Evolutionary conservation across 2,113 vertebrate genomes (phyloP).

Genomic region (Apodemus sylvaticus): DNA sequence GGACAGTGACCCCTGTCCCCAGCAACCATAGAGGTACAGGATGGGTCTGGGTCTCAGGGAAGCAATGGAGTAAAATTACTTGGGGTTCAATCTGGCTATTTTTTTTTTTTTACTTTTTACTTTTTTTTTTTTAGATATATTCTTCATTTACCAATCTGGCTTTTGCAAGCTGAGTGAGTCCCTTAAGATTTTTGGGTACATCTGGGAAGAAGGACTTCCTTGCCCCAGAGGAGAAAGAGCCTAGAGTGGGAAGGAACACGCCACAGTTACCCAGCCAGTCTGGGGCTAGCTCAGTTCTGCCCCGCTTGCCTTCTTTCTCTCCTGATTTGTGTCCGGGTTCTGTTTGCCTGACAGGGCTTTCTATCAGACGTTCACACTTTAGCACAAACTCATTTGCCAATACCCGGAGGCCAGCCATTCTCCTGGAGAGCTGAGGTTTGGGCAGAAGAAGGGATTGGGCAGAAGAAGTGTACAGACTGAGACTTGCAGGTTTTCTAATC

Average conservation of each 20-base stretch:
- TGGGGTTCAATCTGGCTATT: neutral
- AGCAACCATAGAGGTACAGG: neutral
- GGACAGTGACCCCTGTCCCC: no score
- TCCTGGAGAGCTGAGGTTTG: neutral
- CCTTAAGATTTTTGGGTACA: neutral
- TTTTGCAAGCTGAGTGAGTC: neutral
- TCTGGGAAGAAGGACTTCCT: neutral
- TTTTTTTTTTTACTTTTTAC: no score
- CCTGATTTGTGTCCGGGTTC: accelerated
- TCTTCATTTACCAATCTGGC: no score
- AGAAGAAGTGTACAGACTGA: neutral
- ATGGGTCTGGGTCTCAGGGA: neutral
- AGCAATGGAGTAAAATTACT: neutral
- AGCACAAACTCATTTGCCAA: neutral
- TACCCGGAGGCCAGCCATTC: neutral
- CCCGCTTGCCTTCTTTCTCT: neutral
- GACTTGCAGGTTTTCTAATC: neutral
- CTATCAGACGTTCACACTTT: neutral
- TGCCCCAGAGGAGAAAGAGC: neutral
- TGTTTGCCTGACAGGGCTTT: neutral
- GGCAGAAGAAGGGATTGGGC: neutral
- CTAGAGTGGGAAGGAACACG: neutral
- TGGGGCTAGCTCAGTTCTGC: neutral
- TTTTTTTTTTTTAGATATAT: no score
- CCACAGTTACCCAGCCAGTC: neutral